phyloP scores from a whole-genome alignment of 2,888 invertebrate species.

The Cryptus armator region DNA sequence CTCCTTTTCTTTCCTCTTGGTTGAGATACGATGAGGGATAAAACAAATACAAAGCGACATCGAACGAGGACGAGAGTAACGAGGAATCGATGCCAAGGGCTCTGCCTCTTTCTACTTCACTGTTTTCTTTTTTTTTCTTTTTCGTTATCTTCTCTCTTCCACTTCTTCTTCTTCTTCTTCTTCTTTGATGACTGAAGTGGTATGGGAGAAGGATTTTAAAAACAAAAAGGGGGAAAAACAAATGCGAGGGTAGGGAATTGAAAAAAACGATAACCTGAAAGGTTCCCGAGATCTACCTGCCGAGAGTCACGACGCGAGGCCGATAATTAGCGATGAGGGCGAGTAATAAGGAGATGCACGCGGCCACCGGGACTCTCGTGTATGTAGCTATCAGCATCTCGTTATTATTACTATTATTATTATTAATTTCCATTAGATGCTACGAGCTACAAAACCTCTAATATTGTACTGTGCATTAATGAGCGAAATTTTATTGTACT shows the following conservation, averaged over 20 bases:
- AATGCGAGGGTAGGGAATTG: conserved; percentile 15
- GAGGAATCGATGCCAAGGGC: conserved; percentile 69
- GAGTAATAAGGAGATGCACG: conserved; percentile 58
- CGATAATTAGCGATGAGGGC: conserved; percentile 71
- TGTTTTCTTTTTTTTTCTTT: conserved; percentile 26
- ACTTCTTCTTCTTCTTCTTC: conserved; percentile 66
- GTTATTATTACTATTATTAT: conserved; percentile 23
- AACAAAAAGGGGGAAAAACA: background rate
- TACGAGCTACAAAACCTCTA: background rate
- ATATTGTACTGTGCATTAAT: background rate
- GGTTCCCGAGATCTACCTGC: conserved; percentile 42
- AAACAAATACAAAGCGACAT: conserved; percentile 69
- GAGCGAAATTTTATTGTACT: no score
- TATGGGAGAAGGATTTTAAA: conserved; percentile 20
- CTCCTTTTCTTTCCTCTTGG: conserved; percentile 58
- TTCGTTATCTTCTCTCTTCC: conserved; percentile 22
- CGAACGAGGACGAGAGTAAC: conserved; percentile 68
- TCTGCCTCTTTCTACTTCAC: conserved; percentile 46
- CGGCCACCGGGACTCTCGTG: conserved; percentile 48
- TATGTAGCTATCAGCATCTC: background rate
- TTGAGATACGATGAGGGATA: conserved; percentile 50
- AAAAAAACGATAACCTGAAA: conserved; percentile 57
- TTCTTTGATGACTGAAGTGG: conserved; percentile 67
- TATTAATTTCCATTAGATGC: conserved; percentile 3
- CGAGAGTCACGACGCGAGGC: conserved; percentile 66